phyloP scores from a whole-genome alignment of 1,140 invertebrate genomes.

The Temnothorax curvispinosus region DNA sequence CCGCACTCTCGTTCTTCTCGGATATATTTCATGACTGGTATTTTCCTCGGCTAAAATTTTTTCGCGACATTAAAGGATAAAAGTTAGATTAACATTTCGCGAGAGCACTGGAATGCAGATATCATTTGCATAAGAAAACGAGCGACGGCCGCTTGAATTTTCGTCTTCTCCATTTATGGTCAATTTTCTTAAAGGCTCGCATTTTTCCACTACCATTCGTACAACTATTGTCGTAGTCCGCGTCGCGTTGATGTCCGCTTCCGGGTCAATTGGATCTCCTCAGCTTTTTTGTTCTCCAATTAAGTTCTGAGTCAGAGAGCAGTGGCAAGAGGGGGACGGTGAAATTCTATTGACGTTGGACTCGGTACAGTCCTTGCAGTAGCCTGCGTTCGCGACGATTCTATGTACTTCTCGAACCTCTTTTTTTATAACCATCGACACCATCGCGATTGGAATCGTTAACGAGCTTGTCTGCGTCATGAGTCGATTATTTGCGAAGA shows the following conservation, averaged over 20 bases:
- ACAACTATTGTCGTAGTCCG: neutral
- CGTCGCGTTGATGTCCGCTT: constrained; percentile 68
- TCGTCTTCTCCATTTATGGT: constrained; percentile 2
- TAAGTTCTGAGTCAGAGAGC: constrained; percentile 71
- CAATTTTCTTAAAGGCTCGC: constrained; percentile 13
- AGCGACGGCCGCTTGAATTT: neutral
- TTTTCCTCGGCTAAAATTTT: constrained; percentile 21
- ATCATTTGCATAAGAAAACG: constrained; percentile 19
- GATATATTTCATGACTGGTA: constrained; percentile 21
- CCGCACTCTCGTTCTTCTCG: neutral
- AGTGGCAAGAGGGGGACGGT: constrained; percentile 23
- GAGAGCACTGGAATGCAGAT: neutral
- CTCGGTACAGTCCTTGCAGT: constrained; percentile 57
- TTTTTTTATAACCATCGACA: constrained; percentile 18
- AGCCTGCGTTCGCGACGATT: constrained; percentile 51
- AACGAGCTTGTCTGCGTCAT: constrained; percentile 44
- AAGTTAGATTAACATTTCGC: neutral
- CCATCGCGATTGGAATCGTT: constrained; percentile 44
- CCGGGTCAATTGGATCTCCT: constrained; percentile 74
- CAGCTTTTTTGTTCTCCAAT: constrained; percentile 76
- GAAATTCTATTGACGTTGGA: constrained; percentile 61
- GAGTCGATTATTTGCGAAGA: constrained; percentile 48
- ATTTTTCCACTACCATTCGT: neutral
- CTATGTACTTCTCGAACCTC: neutral
- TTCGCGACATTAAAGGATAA: neutral